phyloP scores from a whole-genome alignment of 1,140 invertebrate genomes.

The Formica selysi region DNA sequence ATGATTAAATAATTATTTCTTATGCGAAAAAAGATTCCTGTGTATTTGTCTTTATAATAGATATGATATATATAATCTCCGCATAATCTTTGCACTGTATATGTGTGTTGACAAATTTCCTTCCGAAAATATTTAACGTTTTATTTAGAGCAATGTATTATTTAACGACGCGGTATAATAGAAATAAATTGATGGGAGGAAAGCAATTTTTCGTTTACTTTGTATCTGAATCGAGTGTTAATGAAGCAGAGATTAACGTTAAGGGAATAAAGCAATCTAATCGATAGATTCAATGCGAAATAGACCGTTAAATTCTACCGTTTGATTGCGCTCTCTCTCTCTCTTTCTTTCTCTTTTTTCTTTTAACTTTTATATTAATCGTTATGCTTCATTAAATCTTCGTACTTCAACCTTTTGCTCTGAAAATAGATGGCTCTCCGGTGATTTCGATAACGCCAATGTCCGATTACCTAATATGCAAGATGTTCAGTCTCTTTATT shows the following conservation, averaged over 20 bases:
- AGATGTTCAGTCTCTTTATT: slow-evolving; percentile 18
- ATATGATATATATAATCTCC: background rate
- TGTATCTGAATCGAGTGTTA: slow-evolving; percentile 35
- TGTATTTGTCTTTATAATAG: background rate
- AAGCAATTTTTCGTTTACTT: slow-evolving; percentile 22
- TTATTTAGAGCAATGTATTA: slow-evolving; percentile 11
- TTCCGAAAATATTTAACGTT: background rate
- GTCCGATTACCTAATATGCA: slow-evolving; percentile 33
- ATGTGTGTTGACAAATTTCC: background rate
- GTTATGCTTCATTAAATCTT: slow-evolving; percentile 57
- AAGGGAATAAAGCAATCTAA: slow-evolving; percentile 34
- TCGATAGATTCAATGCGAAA: slow-evolving; percentile 57
- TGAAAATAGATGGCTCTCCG: slow-evolving; percentile 38
- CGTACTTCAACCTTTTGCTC: slow-evolving; percentile 16
- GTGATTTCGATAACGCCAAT: slow-evolving; percentile 22
- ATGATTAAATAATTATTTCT: background rate
- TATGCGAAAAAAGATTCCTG: background rate
- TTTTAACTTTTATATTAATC: slow-evolving; percentile 49
- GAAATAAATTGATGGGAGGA: background rate
- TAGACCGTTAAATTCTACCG: slow-evolving; percentile 60
- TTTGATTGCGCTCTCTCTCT: slow-evolving; percentile 26
- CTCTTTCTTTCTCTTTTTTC: background rate
- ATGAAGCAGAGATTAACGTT: slow-evolving; percentile 55
- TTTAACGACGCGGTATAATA: slow-evolving; percentile 31
- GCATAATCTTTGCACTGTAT: background rate